Percentiles rank a stretch among this genome's conserved stretches.
Conservation (phyloP, 1,140 invertebrate species). For the Macrostomum lignano region DNA sequence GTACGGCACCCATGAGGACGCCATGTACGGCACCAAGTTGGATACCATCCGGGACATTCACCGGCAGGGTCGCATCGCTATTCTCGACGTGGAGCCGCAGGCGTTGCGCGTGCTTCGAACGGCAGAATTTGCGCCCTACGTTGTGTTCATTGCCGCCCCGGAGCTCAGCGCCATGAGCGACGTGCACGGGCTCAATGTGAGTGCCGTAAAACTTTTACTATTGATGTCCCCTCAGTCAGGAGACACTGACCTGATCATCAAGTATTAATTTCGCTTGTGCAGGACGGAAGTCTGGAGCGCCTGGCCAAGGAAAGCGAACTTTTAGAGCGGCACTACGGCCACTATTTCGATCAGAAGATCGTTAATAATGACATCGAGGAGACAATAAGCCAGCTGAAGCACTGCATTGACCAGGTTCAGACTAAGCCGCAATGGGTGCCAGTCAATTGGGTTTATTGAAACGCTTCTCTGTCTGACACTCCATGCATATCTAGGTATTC, state of each 20-base stretch:
- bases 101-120: conserved; percentile 69
- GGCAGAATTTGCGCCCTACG: conserved; percentile 78
- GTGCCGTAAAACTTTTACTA: no score
- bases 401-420: conserved; percentile 57
- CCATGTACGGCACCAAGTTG: conserved; percentile 94
- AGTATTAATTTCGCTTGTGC: no score
- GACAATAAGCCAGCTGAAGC: conserved; percentile 64
- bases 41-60: conserved; percentile 91
- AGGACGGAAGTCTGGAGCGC: conserved; percentile 58
- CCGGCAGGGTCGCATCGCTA: no score
- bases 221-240: no score
- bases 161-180: conserved; percentile 49
- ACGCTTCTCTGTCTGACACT: no score
- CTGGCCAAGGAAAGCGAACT: conserved; percentile 78
- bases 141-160: conserved; percentile 90
- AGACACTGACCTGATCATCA: no score
- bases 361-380: conserved; percentile 98
- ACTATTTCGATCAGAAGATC: conserved; percentile 87
- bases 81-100: conserved; percentile 72
- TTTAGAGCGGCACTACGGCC: conserved; percentile 71
- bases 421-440: conserved; percentile 67
- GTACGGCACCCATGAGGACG: conserved; percentile 92
- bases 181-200: no score
- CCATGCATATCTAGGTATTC: no score
- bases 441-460: conserved; percentile 29